These are phyloP conservation scores for Bibio marci DNA, from an alignment of 2,888 invertebrate genomes.

Conservation along the genomic window DNA sequence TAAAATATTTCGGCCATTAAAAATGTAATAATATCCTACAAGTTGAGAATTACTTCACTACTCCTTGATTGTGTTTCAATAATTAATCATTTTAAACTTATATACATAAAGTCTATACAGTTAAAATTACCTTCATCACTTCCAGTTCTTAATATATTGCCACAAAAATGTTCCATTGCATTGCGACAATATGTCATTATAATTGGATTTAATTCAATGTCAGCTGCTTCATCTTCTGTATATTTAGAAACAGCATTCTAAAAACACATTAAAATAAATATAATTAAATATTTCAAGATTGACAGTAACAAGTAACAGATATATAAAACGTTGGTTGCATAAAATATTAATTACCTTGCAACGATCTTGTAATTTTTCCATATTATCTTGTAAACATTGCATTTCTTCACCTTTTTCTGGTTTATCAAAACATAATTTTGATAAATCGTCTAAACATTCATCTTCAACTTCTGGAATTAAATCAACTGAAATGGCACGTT, in stretches of 20 bases:
- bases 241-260: constrained; percentile 52
- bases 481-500: constrained; percentile 81
- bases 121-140: constrained; percentile 66
- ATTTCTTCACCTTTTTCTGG: constrained; percentile 85
- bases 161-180: constrained; percentile 62
- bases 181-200: constrained; percentile 67
- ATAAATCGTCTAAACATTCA: constrained; percentile 72
- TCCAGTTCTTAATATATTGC: constrained; percentile 43
- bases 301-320: neutral
- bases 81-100: too few species aligned
- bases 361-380: constrained; percentile 45
- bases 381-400: constrained; percentile 73
- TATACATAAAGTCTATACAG: too few species aligned
- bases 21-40: too few species aligned
- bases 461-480: constrained; percentile 89
- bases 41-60: too few species aligned
- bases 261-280: neutral
- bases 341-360: constrained; percentile 39
- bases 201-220: constrained; percentile 77
- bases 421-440: constrained; percentile 64
- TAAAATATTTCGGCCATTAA: too few species aligned
- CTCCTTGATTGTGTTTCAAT: too few species aligned
- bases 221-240: constrained; percentile 78
- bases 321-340: neutral
- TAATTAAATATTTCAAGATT: neutral